phyloP scores from a whole-genome alignment of 2,888 invertebrate species.

The Chaetogeoica ovagalla region DNA sequence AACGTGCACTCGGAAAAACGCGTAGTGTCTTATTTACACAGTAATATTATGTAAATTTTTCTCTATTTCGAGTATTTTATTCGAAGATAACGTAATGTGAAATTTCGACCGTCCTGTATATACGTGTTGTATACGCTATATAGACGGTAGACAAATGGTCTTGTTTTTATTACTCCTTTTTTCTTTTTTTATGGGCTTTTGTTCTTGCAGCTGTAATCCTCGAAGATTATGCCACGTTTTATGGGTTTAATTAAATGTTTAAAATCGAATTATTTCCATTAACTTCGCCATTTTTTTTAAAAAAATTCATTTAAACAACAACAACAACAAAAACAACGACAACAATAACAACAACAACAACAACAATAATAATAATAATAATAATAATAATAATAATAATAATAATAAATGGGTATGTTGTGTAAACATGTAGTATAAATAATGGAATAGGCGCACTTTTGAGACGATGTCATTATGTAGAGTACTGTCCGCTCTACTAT shows the following conservation, averaged over 20 bases:
- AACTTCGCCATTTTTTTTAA: not conserved
- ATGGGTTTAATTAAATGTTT: not conserved
- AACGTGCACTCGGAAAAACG: too few relatives aligned
- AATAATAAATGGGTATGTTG: constrained; percentile 1
- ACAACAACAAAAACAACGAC: not conserved
- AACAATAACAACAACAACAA: not conserved
- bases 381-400: not conserved
- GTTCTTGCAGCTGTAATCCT: too few relatives aligned
- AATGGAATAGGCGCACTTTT: constrained; percentile 17
- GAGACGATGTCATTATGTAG: constrained; percentile 24
- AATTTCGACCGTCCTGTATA: too few relatives aligned
- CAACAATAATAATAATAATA: not conserved
- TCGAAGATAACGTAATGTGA: too few relatives aligned
- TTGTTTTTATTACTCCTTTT: too few relatives aligned
- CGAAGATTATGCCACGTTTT: not conserved
- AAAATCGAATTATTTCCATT: not conserved
- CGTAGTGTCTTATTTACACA: too few relatives aligned
- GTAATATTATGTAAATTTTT: too few relatives aligned
- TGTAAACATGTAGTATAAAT: not conserved
- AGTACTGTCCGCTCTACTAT: not conserved
- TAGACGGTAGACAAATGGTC: not conserved
- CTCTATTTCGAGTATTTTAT: too few relatives aligned
- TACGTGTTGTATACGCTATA: not conserved
- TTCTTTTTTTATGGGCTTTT: too few relatives aligned
- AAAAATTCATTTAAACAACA: not conserved